Percentiles rank a stretch among this genome's conserved stretches.
phyloP scores from a whole-genome alignment of 2,113 vertebrate genomes.

The Zosterops lateralis region DNA sequence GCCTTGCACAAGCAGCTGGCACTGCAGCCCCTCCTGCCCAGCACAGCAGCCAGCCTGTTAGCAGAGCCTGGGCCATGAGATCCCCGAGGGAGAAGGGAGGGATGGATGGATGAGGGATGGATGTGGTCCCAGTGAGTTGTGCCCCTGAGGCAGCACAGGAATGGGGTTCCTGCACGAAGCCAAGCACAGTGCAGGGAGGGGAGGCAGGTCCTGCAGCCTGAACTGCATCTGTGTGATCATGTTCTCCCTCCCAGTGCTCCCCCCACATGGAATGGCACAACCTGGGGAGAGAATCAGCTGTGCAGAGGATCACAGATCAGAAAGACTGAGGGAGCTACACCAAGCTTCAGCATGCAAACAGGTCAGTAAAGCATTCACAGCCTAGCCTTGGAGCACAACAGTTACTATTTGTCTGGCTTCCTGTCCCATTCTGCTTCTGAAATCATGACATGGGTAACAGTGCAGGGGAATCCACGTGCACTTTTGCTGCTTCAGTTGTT shows the following conservation, averaged over 20 bases:
- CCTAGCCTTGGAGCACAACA: neutral
- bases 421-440: neutral
- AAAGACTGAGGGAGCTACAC: neutral
- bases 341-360: neutral
- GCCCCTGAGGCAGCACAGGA: neutral
- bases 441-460: neutral
- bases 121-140: neutral
- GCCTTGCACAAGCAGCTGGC: neutral
- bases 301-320: neutral
- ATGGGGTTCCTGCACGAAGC: neutral
- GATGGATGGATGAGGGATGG: neutral
- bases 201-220: neutral
- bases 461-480: neutral
- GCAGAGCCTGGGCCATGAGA: neutral
- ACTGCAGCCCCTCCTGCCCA: neutral
- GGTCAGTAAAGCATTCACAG: neutral
- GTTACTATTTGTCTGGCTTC: neutral
- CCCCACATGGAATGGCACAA: neutral
- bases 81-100: neutral
- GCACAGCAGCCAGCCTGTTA: neutral
- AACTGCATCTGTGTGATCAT: rapidly evolving
- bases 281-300: neutral
- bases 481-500: neutral
- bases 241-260: neutral
- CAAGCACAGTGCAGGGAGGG: neutral